phyloP scores from a whole-genome alignment of 2,888 invertebrate genomes.

The Hydropsyche betteni region DNA sequence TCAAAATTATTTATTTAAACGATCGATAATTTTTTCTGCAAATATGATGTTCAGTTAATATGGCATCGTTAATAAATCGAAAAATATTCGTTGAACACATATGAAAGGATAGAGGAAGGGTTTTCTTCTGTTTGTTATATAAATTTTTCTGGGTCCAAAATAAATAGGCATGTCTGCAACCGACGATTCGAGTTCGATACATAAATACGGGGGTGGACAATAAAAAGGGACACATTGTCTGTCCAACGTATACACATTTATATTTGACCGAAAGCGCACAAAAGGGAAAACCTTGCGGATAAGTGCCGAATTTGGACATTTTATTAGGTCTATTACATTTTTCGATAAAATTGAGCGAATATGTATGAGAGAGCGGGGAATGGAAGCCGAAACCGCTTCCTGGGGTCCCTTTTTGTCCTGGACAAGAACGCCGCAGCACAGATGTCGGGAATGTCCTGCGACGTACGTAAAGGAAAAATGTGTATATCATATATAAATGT shows the following conservation, averaged over 20 bases:
- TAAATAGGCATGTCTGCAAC: too few species aligned
- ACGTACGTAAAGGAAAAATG: conserved; percentile 5
- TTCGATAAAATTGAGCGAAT: conserved; percentile 30
- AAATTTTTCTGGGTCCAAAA: too few species aligned
- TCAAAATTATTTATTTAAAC: too few species aligned
- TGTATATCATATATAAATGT: too few species aligned
- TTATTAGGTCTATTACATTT: conserved; percentile 46
- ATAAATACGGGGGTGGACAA: conserved; percentile 15
- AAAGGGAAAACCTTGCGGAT: conserved; percentile 28
- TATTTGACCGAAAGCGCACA: conserved; percentile 44
- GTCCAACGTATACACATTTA: conserved; percentile 33
- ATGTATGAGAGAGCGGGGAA: conserved; percentile 22
- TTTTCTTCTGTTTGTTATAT: too few species aligned
- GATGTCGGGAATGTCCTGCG: conserved; percentile 41
- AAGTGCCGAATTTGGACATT: conserved; percentile 45
- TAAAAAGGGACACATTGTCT: conserved; percentile 24
- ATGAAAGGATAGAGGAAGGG: too few species aligned
- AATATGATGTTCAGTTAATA: too few species aligned
- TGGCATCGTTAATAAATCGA: too few species aligned
- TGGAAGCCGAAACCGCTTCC: conserved; percentile 1
- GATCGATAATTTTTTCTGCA: too few species aligned
- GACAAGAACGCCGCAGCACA: conserved; percentile 40
- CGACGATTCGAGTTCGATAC: conserved; percentile 3
- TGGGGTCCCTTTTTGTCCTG: background rate
- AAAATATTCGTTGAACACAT: too few species aligned